Evolutionary conservation across 2,113 vertebrate genomes (phyloP).

Genomic region (Myotis brandtii): DNA sequence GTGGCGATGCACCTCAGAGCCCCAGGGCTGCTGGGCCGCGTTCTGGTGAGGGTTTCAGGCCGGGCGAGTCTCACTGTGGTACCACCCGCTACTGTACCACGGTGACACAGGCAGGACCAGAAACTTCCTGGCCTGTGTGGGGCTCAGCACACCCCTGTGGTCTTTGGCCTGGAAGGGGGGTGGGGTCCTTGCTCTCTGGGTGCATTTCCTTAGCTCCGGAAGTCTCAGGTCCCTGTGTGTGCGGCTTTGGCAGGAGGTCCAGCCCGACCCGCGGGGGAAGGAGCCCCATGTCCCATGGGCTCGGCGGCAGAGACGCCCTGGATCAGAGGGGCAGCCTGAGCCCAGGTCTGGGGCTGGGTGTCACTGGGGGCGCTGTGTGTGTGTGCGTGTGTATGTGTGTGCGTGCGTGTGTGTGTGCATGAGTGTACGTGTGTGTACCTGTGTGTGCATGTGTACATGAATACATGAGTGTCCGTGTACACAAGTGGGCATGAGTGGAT

Average conservation of each 20-base stretch:
- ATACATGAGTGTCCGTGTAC: too few species aligned
- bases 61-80: rapidly evolving
- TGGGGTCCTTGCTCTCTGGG: rapidly evolving
- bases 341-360: too few species aligned
- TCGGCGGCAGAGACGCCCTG: too few species aligned
- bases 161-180: too few species aligned
- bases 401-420: rapidly evolving
- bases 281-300: too few species aligned
- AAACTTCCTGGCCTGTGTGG: background rate
- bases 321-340: too few species aligned
- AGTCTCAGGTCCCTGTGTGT: too few species aligned
- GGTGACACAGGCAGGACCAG: rapidly evolving
- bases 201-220: too few species aligned
- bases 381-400: too few species aligned
- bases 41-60: background rate
- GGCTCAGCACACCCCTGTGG: rapidly evolving
- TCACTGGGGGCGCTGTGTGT: too few species aligned
- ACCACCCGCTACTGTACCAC: rapidly evolving
- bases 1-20: rapidly evolving
- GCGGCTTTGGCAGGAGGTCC: too few species aligned
- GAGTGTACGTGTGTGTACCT: background rate
- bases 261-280: too few species aligned
- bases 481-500: background rate
- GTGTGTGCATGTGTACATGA: background rate
- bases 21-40: background rate